A percentile compares a stretch with the other conserved stretches of the same genome.
Conservation (phyloP, 1,140 invertebrate species). For the Drosophila mayri region DNA sequence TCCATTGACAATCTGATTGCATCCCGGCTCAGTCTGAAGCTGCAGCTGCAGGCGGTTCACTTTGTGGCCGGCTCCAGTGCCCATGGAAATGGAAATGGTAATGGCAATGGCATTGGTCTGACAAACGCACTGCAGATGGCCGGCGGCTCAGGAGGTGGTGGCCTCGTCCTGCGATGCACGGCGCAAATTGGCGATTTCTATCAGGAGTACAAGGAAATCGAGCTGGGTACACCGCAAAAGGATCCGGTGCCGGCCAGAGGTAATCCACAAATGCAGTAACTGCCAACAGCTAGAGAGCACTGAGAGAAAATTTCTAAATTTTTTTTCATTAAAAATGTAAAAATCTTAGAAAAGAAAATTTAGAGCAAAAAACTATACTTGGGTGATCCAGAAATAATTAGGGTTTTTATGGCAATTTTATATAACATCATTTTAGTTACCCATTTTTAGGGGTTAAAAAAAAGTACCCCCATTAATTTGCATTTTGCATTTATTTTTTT, state of each 20-base stretch:
- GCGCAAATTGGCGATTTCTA: constrained; percentile 86
- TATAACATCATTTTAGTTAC: no score
- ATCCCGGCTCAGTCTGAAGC: constrained; percentile 82
- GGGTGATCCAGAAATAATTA: no score
- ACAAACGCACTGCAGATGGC: constrained; percentile 17
- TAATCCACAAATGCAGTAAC: constrained; percentile 76
- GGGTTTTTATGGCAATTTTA: no score
- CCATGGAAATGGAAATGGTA: constrained; percentile 55
- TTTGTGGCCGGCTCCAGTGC: constrained; percentile 59
- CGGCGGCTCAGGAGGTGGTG: constrained; percentile 54
- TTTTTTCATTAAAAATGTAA: no score
- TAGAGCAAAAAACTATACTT: no score
- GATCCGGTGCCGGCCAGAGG: constrained; percentile 87
- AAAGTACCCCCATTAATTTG: no score
- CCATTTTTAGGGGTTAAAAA: no score
- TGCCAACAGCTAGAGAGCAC: constrained; percentile 14
- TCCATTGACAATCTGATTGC: constrained; percentile 79
- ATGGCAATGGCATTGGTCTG: constrained; percentile 43
- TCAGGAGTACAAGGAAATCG: constrained; percentile 86
- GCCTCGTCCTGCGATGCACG: constrained; percentile 86
- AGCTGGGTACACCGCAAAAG: constrained; percentile 85
- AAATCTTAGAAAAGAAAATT: no score
- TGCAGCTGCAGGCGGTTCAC: constrained; percentile 80
- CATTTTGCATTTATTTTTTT: no score
- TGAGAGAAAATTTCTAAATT: neutral